A percentile compares a stretch with the other conserved stretches of the same genome.
Evolutionary conservation across 2,797 vertebrate species (phyloP).

Genomic region (Cottoperca gobio): DNA sequence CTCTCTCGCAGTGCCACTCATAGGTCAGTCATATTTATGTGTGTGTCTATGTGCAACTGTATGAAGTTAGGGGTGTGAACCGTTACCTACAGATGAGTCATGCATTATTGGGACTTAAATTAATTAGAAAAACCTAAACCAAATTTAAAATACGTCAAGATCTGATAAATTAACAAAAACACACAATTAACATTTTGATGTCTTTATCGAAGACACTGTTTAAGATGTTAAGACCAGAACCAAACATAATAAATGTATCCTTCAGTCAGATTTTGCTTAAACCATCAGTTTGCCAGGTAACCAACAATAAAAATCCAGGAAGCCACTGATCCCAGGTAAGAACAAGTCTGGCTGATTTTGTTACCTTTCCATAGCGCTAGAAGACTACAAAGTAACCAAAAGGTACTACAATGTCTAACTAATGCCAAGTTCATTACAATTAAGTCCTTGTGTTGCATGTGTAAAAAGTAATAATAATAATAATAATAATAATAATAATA

Average conservation of each 20-base stretch:
- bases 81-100: neutral
- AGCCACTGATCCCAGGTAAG: too few relatives aligned
- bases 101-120: neutral
- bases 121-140: neutral
- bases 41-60: constrained; percentile 1
- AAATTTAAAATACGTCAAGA: neutral
- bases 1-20: constrained; percentile 87
- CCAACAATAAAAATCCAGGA: too few relatives aligned
- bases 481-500: too few relatives aligned
- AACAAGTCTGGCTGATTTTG: too few relatives aligned
- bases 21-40: constrained; percentile 71
- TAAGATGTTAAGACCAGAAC: neutral
- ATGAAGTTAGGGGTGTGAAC: neutral
- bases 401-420: too few relatives aligned
- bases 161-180: neutral
- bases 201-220: neutral
- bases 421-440: too few relatives aligned
- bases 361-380: too few relatives aligned
- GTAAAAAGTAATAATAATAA: too few relatives aligned
- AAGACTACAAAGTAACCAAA: too few relatives aligned
- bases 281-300: too few relatives aligned
- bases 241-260: neutral
- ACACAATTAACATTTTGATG: neutral
- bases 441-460: too few relatives aligned
- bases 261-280: neutral